Evolutionary conservation across 2,888 invertebrate genomes (phyloP).

Genomic region (Tipula confusa): DNA sequence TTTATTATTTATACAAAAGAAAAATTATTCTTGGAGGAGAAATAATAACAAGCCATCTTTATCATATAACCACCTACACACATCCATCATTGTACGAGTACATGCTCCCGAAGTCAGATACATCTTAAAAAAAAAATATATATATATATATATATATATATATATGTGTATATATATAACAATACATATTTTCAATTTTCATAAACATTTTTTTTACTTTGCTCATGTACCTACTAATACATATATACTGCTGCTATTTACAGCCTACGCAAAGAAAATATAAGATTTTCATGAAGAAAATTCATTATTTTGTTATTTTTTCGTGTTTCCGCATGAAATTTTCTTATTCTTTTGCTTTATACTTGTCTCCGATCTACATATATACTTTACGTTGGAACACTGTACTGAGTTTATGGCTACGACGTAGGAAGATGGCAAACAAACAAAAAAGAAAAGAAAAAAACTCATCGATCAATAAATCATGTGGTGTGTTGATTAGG

Average conservation of each 20-base stretch:
- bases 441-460: background rate
- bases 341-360: background rate
- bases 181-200: background rate
- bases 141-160: background rate
- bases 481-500: background rate
- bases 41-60: background rate
- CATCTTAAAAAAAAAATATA: background rate
- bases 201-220: background rate
- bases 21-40: background rate
- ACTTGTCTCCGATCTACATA: background rate
- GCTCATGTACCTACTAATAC: background rate
- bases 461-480: background rate
- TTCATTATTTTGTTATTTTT: slow-evolving; percentile 15
- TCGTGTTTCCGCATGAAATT: slow-evolving; percentile 12
- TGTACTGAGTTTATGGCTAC: background rate
- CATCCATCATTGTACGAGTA: background rate
- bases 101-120: background rate
- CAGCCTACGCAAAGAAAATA: slow-evolving; percentile 3
- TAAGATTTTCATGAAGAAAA: background rate
- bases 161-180: background rate
- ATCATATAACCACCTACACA: background rate
- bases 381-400: background rate
- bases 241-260: background rate
- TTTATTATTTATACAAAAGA: background rate
- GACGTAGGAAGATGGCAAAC: background rate